A percentile compares a stretch with the other conserved stretches of the same genome.
Evolutionary conservation across 2,797 vertebrate genomes (phyloP).

Genomic region (Amblyopsis hoosieri): DNA sequence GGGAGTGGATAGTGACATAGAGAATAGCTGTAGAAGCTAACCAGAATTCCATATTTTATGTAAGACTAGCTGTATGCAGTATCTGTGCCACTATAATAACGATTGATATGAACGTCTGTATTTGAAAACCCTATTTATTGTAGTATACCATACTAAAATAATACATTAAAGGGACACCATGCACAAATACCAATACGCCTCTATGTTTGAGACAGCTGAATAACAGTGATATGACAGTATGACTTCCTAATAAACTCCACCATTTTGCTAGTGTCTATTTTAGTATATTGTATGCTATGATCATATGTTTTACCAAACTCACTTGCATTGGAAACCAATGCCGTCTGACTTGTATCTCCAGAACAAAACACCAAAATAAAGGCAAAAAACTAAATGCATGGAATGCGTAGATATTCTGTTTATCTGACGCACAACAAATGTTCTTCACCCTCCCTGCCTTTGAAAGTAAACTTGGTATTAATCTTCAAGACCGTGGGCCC

Average conservation of each 20-base stretch:
- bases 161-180: conserved; percentile 16
- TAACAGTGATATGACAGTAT: conserved; percentile 60
- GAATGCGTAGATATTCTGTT: conserved; percentile 51
- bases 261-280: conserved; percentile 67
- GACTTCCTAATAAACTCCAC: conserved; percentile 39
- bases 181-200: conserved; percentile 31
- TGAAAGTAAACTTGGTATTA: conserved; percentile 58
- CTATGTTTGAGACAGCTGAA: conserved; percentile 52
- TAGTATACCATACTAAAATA: conserved; percentile 29
- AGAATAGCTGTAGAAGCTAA: too few relatives aligned
- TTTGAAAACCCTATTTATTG: conserved; percentile 32
- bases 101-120: conserved; percentile 23
- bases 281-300: conserved; percentile 56
- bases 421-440: conserved; percentile 63
- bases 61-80: conserved; percentile 14
- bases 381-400: conserved; percentile 8
- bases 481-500: conserved; percentile 47
- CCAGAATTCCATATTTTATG: conserved; percentile 19
- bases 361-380: conserved; percentile 16
- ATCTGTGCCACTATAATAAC: conserved; percentile 31
- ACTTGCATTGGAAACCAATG: conserved; percentile 57
- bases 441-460: conserved; percentile 35
- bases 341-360: conserved; percentile 58
- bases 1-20: too few relatives aligned
- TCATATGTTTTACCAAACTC: conserved; percentile 64